Base-by-base conservation (phyloP, 2,113 vertebrate genomes). In the Heliornis fulica region DNA sequence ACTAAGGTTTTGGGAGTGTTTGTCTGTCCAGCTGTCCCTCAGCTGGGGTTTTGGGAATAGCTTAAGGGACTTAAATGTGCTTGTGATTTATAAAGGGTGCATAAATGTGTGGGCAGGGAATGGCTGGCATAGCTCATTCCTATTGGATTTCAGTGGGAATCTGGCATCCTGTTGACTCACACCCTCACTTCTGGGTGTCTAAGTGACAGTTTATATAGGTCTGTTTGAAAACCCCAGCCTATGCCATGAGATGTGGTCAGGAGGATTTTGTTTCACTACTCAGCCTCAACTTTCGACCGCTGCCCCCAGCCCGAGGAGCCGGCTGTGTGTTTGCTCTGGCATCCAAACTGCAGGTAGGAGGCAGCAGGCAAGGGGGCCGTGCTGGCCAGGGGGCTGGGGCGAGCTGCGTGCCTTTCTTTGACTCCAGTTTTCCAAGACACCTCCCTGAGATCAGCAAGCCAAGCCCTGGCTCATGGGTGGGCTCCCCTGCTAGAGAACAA, bases 401-500 rank as follows among this genome's bases (percentile, higher is more conserved):
- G 0, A n/a, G 66, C 87, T n/a, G 19, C 0, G 0, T 13, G 38
- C 26, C 20, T 63, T 54, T 38, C 23, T 43, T 46, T 40, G 15
- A 53, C 32, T 69, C 84, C 74, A 28, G 56, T 66, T 82, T 72
- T 88, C 84, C 28, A 5, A 5, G 38, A 68, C 13, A 15, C 19
- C 26, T 89, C 40, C 60, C 65, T 0, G 2, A 43, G 68, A 45
- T 25, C 86, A 69, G 46, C 82, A 54, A 71, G 80, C 68, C 77
- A 32, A 77, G 46, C 45, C 43, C 64, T n/a, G 77, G 14, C 41
- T 88, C 56, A 2, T 0, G 29, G 48, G 57, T 82, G 89, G 94
- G 84, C 71, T 70, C 19, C 83, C 74, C 71, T 38, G 36, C 38
- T 38, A 21, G 56, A 65, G 43, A 94, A 92, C 87, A 94, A 81